Percentiles rank a stretch among this genome's conserved stretches.
Conservation (phyloP, 2,888 invertebrate genomes). For the Schizotus pectinicornis region DNA sequence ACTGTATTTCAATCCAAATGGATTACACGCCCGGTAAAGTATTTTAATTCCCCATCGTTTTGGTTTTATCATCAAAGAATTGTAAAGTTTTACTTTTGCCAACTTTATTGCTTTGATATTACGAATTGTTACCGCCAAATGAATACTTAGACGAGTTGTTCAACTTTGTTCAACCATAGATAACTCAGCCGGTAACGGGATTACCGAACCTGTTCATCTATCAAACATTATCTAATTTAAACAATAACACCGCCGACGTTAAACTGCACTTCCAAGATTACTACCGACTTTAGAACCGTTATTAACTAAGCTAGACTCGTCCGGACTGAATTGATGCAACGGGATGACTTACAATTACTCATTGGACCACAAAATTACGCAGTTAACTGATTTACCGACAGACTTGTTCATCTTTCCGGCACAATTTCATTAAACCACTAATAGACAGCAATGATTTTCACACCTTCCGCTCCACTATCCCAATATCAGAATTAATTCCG, state of each 20-base stretch:
- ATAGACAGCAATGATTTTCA: background rate
- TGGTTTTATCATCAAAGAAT: conserved; percentile 41
- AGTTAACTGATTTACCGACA: background rate
- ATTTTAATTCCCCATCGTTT: conserved; percentile 45
- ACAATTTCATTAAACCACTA: conserved; percentile 2
- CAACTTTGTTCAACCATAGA: background rate
- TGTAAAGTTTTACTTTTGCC: conserved; percentile 38
- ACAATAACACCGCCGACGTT: background rate
- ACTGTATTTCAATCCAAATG: conserved; percentile 51
- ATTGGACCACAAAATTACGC: conserved; percentile 6
- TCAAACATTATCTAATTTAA: conserved; percentile 4
- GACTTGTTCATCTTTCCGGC: conserved; percentile 1
- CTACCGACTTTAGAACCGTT: too few relatives aligned
- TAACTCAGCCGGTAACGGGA: background rate
- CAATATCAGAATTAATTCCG: background rate
- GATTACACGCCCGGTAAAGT: conserved; percentile 48
- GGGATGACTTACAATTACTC: conserved; percentile 3
- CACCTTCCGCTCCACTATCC: background rate
- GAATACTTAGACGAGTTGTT: conserved; percentile 1
- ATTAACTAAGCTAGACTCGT: too few relatives aligned
- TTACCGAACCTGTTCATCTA: conserved; percentile 11
- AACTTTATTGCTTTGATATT: conserved; percentile 38
- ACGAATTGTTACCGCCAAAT: conserved; percentile 8
- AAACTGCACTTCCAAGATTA: too few relatives aligned
- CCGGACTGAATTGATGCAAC: too few relatives aligned